These are phyloP conservation scores for Caenorhabditis plicata DNA, from an alignment of 2,888 invertebrate genomes.

Conservation along the genomic window DNA sequence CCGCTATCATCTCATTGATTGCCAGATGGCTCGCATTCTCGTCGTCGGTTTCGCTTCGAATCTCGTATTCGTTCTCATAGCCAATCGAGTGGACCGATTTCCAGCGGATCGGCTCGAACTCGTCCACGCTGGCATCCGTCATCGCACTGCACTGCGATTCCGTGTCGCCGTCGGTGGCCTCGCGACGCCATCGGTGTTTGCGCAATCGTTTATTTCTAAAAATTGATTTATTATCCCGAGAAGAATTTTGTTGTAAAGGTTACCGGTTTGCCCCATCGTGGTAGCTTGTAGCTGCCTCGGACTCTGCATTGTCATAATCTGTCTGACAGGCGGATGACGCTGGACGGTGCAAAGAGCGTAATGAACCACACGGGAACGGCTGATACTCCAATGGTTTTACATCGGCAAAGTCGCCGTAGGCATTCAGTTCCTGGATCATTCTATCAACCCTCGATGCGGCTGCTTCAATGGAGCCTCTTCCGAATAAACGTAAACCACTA, in stretches of 20 bases:
- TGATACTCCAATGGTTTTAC: constrained; percentile 41
- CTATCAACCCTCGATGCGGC: constrained; percentile 59
- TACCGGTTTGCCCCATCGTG: too few species aligned
- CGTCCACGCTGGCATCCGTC: constrained; percentile 33
- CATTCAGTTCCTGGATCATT: constrained; percentile 58
- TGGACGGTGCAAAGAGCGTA: constrained; percentile 38
- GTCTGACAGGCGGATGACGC: constrained; percentile 60
- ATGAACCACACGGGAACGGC: constrained; percentile 44
- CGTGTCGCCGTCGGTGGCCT: constrained; percentile 36
- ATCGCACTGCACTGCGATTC: constrained; percentile 43
- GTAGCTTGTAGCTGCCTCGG: too few species aligned
- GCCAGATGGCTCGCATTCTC: too few species aligned
- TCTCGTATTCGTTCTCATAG: constrained; percentile 65
- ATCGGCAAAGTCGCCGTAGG: constrained; percentile 44
- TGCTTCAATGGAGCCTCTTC: constrained; percentile 45
- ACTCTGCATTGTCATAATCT: constrained; percentile 63
- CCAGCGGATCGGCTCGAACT: constrained; percentile 43
- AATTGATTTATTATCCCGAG: constrained; percentile 16
- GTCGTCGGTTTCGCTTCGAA: constrained; percentile 52
- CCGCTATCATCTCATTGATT: constrained; percentile 42
- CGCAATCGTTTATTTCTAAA: constrained; percentile 7
- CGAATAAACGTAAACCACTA: constrained; percentile 33
- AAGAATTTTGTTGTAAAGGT: too few species aligned
- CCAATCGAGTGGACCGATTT: constrained; percentile 62
- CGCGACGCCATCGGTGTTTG: constrained; percentile 18